phyloP scores from a whole-genome alignment of 2,888 invertebrate genomes.

The Lottia gigantea region DNA sequence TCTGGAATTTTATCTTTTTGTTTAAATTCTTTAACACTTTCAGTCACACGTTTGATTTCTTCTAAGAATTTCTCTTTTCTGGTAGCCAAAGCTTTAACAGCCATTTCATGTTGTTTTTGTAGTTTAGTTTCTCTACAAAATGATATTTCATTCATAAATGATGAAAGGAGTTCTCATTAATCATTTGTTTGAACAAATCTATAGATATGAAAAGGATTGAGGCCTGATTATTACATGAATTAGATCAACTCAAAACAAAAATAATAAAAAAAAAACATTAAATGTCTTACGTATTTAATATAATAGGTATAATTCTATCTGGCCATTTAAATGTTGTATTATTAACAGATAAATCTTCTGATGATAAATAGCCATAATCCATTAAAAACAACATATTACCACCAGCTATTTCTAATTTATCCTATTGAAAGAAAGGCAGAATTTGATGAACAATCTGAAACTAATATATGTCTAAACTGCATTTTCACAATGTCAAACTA shows the following conservation, averaged over 20 bases:
- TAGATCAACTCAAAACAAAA: background rate
- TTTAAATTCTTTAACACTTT: constrained; percentile 60
- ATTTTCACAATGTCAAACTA: no score
- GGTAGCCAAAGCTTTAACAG: constrained; percentile 55
- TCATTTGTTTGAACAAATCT: no score
- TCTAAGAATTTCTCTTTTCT: constrained; percentile 55
- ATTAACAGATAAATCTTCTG: constrained; percentile 63
- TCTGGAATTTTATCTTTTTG: constrained; percentile 65
- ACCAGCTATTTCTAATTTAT: constrained; percentile 64
- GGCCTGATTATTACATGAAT: no score
- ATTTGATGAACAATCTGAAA: no score
- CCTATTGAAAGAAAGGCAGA: constrained; percentile 38
- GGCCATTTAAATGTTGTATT: constrained; percentile 66
- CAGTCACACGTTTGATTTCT: constrained; percentile 47
- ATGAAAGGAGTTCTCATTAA: no score
- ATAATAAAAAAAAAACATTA: background rate
- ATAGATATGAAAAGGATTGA: no score
- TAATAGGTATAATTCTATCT: constrained; percentile 64
- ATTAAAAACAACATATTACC: constrained; percentile 65
- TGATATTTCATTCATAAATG: no score
- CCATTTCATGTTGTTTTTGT: constrained; percentile 63
- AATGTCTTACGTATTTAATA: constrained; percentile 62
- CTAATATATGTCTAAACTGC: no score
- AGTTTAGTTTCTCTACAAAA: constrained; percentile 61
- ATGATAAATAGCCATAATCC: constrained; percentile 62